phyloP scores from a whole-genome alignment of 2,888 invertebrate species.

The Lasioglossum vierecki region DNA sequence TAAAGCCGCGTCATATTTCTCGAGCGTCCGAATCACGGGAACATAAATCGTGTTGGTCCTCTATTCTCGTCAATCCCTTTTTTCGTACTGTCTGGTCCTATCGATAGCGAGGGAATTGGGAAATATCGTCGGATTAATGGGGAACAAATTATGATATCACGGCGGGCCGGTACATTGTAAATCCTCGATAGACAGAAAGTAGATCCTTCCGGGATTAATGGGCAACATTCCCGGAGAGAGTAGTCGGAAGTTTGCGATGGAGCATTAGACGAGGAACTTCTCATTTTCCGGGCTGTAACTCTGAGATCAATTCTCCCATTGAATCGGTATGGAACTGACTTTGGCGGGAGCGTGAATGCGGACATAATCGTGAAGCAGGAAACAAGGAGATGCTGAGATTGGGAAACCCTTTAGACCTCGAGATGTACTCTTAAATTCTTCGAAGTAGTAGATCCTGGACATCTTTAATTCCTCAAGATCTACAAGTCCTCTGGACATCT shows the following conservation, averaged over 20 bases:
- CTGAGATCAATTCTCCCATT: not conserved
- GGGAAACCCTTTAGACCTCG: no score
- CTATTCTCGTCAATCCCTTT: not conserved
- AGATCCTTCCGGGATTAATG: slow-evolving; percentile 33
- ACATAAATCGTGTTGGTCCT: not conserved
- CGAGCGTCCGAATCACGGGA: not conserved
- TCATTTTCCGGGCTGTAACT: slow-evolving; percentile 11
- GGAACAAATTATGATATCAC: slow-evolving; percentile 16
- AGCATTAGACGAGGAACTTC: slow-evolving; percentile 4
- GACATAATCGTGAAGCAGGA: not conserved
- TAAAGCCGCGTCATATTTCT: not conserved
- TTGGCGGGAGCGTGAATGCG: not conserved
- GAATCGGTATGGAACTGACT: not conserved
- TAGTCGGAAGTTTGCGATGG: not conserved
- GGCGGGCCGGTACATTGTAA: not conserved
- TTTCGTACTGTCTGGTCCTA: not conserved
- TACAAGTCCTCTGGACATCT: not conserved
- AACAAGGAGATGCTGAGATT: not conserved
- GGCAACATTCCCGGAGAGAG: not conserved
- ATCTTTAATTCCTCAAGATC: not conserved
- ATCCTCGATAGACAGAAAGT: slow-evolving; percentile 27
- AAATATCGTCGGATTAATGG: slow-evolving; percentile 12
- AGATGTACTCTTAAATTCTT: not conserved
- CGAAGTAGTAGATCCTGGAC: not conserved
- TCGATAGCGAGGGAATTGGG: not conserved